Percentiles rank a stretch among this genome's conserved stretches.
Evolutionary conservation across 2,888 invertebrate genomes (phyloP).

Genomic region (Netelia virgata): DNA sequence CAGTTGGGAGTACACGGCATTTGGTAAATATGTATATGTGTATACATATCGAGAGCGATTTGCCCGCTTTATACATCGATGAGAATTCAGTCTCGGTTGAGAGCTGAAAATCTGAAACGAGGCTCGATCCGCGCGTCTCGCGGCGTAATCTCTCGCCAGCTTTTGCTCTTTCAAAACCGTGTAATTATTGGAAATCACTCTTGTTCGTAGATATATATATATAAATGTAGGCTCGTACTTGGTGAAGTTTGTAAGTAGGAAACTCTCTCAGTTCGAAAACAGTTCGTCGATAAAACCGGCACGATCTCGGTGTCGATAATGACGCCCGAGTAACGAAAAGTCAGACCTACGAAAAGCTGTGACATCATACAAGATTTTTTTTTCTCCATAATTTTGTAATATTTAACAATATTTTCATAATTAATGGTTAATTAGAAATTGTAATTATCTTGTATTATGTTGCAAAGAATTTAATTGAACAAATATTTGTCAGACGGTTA

Average conservation of each 20-base stretch:
- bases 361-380: no score
- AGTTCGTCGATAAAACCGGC: background rate
- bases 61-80: background rate
- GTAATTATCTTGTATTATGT: no score
- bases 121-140: constrained; percentile 12
- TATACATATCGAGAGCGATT: constrained; percentile 38
- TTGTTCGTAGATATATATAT: background rate
- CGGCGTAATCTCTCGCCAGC: constrained; percentile 35
- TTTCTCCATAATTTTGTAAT: no score
- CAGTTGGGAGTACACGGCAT: constrained; percentile 36
- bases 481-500: no score
- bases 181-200: constrained; percentile 47
- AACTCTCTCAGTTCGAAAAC: background rate
- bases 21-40: constrained; percentile 32
- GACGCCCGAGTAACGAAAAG: background rate
- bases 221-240: background rate
- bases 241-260: constrained; percentile 2
- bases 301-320: background rate
- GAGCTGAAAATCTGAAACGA: constrained; percentile 12
- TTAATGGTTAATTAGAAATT: no score
- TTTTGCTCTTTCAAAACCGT: constrained; percentile 52
- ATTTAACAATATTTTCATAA: no score
- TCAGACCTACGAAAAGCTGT: no score
- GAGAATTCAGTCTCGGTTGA: background rate
- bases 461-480: no score